Percentiles rank a stretch among this genome's conserved stretches.
Conservation (phyloP, 2,888 invertebrate species). For the Lordiphosa fenestrarum region DNA sequence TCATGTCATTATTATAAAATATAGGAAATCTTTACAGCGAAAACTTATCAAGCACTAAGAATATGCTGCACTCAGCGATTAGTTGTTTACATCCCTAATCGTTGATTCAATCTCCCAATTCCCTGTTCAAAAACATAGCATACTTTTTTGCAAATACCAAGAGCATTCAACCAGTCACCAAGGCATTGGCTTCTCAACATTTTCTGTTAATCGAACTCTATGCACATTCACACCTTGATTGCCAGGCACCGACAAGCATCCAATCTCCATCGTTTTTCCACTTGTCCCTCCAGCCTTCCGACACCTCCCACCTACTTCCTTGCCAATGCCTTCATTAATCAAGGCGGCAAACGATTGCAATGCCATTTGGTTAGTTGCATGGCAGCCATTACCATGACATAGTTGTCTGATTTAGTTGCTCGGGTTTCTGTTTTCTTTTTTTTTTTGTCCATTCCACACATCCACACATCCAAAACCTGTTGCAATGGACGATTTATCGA, state of each 20-base stretch:
- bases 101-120: too few species aligned
- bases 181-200: too few species aligned
- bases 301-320: conserved; percentile 9
- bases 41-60: too few species aligned
- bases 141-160: too few species aligned
- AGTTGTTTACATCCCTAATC: too few species aligned
- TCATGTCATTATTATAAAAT: too few species aligned
- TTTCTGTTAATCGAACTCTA: too few species aligned
- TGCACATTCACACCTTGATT: too few species aligned
- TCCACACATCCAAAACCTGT: conserved; percentile 48
- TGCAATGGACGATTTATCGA: conserved; percentile 61
- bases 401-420: conserved; percentile 34
- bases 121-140: too few species aligned
- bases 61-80: too few species aligned
- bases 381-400: conserved; percentile 33
- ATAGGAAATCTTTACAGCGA: too few species aligned
- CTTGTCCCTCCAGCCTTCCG: not conserved
- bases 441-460: conserved; percentile 1
- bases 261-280: conserved; percentile 12
- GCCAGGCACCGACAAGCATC: conserved; percentile 2
- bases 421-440: conserved; percentile 1
- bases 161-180: too few species aligned
- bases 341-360: conserved; percentile 42
- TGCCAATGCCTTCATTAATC: conserved; percentile 48
- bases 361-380: conserved; percentile 35